Percentiles rank a stretch among this genome's conserved stretches.
Evolutionary conservation across 2,797 vertebrate species (phyloP).

Genomic region (Scarus forsteni): DNA sequence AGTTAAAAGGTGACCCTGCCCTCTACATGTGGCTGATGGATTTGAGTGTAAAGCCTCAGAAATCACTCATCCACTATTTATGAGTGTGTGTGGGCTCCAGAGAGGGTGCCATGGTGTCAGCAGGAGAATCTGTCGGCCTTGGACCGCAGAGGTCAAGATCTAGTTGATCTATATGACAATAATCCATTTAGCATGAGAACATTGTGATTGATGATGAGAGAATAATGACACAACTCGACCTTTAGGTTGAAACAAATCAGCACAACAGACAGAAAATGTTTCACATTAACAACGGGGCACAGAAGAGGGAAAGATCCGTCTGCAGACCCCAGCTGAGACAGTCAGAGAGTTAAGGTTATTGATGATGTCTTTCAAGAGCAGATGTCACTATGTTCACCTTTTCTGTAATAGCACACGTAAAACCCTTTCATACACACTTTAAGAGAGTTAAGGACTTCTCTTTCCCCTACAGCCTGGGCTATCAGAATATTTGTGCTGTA

Average conservation of each 20-base stretch:
- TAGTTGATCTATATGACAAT: not conserved
- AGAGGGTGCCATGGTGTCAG: not conserved
- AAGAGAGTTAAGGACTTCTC: no score
- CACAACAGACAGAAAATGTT: not conserved
- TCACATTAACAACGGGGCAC: not conserved
- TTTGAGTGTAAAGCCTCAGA: constrained; percentile 40
- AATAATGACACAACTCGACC: not conserved
- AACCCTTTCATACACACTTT: no score
- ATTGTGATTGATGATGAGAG: constrained; percentile 1
- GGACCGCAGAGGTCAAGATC: constrained; percentile 14
- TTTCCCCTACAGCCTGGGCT: no score
- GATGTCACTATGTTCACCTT: no score
- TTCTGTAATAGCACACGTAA: no score
- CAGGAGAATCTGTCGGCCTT: constrained; percentile 16
- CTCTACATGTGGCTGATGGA: constrained; percentile 32
- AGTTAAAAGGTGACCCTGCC: constrained; percentile 57
- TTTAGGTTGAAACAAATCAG: constrained; percentile 1
- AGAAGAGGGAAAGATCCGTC: no score
- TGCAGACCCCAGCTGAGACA: no score
- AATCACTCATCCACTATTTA: constrained; percentile 42
- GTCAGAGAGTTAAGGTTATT: no score
- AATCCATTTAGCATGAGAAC: constrained; percentile 3
- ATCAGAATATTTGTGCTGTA: no score
- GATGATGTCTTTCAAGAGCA: no score
- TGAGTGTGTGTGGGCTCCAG: constrained; percentile 3